Conservation (phyloP, 2,797 vertebrate species). For the Sebastes vulpes region DNA sequence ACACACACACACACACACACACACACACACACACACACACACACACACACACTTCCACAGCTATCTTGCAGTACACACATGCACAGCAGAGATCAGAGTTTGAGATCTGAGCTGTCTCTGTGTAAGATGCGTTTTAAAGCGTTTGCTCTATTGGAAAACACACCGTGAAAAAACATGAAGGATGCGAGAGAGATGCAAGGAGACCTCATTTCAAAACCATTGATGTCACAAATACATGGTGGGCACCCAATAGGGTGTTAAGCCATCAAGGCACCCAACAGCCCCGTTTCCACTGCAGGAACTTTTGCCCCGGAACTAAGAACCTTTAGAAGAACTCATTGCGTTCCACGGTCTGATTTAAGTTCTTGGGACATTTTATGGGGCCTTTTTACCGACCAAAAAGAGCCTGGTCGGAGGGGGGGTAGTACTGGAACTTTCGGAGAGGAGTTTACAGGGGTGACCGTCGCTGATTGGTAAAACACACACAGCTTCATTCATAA, state of each 20-base stretch:
- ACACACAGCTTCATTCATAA: background rate
- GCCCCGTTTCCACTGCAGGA: background rate
- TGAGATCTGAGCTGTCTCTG: conserved; percentile 8
- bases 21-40: background rate
- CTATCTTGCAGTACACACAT: background rate
- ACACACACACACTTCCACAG: background rate
- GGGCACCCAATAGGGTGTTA: background rate
- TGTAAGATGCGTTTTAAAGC: conserved; percentile 25
- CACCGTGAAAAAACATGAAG: background rate
- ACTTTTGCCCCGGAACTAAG: background rate
- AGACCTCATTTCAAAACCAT: background rate
- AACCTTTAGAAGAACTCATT: background rate
- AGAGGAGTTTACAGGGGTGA: no score
- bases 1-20: background rate
- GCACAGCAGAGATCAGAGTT: conserved; percentile 27
- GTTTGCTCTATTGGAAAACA: conserved; percentile 33
- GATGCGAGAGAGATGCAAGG: background rate
- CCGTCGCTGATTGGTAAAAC: background rate
- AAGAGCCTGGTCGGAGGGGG: no score
- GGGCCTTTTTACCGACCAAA: no score
- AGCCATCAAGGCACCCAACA: background rate
- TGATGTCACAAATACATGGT: background rate
- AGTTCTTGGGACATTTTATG: no score
- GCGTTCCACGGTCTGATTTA: background rate
- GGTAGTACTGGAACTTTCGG: no score